Base-by-base conservation (phyloP, 2,113 vertebrate species). In the Cichladusa arquata region DNA sequence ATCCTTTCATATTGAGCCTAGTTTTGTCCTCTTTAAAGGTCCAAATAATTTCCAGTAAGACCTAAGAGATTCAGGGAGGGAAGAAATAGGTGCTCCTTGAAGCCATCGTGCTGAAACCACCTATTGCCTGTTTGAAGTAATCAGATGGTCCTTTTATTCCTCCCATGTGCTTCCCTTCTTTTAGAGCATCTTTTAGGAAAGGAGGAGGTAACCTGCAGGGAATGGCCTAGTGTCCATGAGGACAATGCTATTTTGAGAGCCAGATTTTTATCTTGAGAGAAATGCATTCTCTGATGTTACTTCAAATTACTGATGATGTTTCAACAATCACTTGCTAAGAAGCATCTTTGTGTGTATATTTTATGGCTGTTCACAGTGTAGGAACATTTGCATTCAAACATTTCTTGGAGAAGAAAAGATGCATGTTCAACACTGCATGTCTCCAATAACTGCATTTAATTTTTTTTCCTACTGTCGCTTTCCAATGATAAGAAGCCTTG, bases 1-100 rank as follows among this genome's bases (percentile, higher is more conserved):
- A 44, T 53, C 61, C 36, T 81, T 86, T 87, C 31, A 81, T 89
- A 89, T 77, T 85, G 45, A 76, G 36, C 76, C 14, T n/a, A 40
- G 60, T 89, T 95, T 86, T 82, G 23, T 72, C n/a, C 64, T 76
- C 70, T 95, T 87, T 66, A 84, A 89, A 67, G 56, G 34, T 11
- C 73, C 29, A 91, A 79, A 92, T 86, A 82, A 69, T 71, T 91
- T 95, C 91, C 42, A 92, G 50, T 76, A 87, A 93, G 58, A 87
- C 42, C 53, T 71, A 60, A 80, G 42, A 92, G 51, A 42, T 85
- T 74, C 70, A 76, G 34, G 58, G 6, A 3, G 11, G 33, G 14
- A 67, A 95, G 22, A 85, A 91, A 76, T 50, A 89, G 9, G 20
- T 81, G 25, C 36, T 82, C 23, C 29, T 33, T 73, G 20, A 85